Base-by-base conservation (phyloP, 2,797 vertebrate genomes). In the Girardinus metallicus region DNA sequence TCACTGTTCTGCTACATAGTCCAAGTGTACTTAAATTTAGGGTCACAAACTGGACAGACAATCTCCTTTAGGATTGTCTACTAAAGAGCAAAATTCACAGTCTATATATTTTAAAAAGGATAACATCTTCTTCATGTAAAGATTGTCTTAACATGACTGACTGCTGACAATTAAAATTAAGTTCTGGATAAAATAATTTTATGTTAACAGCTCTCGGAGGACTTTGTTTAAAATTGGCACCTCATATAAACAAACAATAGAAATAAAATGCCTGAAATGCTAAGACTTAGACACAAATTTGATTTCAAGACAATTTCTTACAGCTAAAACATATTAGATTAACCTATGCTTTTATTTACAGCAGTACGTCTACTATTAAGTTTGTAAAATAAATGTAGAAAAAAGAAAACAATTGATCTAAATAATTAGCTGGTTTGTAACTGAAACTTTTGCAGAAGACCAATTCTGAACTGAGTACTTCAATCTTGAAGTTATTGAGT, bases 401-500 rank as follows among this genome's bases (percentile, higher is more conserved):
- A 64, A 34, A 55, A 51, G 11, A 36, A 34, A 34, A 39, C 31
- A 66, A 66, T 41, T 18, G 0, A 39, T 68, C 11, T 41, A 26
- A 41, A 41, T 68, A 41, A 68, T 41, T 41, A 13, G 36, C 34
- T 11, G 26, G 21, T 70, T 70, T 70, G 10, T 26, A 70, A 70
- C 39, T 41, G 41, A 41, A 70, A 70, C 39, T 10, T 68, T 41
- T 68, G 36, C 62, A 66, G 16, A 68, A 12, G 18, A 68, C 36
- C 41, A 23, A 36, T 68, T 71, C 68, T 44, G 57, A 4, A 31
- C 34, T 39, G 43, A 84, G 68, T 64, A 76, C 16, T 80, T 91
- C 23, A 85, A 85, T 21, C 85, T 75, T 21, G 1, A 72, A 75
- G 75, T 83, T 75, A 79, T 44, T 73, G 3, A 41, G 36, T 83